phyloP scores from a whole-genome alignment of 2,888 invertebrate species.

The Brachyopa scutellaris region DNA sequence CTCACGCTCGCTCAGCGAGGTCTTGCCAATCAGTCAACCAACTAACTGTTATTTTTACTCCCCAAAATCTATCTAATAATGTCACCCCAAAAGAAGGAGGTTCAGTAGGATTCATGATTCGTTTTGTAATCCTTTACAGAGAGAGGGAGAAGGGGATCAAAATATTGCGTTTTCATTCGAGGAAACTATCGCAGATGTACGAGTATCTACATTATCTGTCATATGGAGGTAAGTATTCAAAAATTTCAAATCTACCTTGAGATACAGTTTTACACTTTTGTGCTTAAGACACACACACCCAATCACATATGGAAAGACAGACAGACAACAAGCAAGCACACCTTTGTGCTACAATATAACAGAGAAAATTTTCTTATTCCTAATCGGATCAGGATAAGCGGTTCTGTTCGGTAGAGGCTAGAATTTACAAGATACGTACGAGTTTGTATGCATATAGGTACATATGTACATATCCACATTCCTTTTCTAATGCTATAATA shows the following conservation, averaged over 20 bases:
- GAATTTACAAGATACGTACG: too few species aligned
- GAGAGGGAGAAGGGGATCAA: too few species aligned
- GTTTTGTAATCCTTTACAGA: slow-evolving; percentile 43
- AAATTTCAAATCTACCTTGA: slow-evolving; percentile 53
- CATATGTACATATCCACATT: too few species aligned
- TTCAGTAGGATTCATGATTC: slow-evolving; percentile 21
- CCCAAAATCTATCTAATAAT: slow-evolving; percentile 55
- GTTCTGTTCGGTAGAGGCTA: slow-evolving; percentile 38
- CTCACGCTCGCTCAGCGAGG: too few species aligned
- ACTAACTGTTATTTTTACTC: slow-evolving; percentile 60
- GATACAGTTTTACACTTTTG: slow-evolving; percentile 23
- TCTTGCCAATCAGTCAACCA: slow-evolving; percentile 53
- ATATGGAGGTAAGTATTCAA: slow-evolving; percentile 26
- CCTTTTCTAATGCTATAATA: slow-evolving; percentile 23
- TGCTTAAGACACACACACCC: neutral
- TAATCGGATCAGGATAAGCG: slow-evolving; percentile 75
- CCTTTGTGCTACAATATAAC: slow-evolving; percentile 32
- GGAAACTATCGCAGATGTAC: slow-evolving; percentile 52
- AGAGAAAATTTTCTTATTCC: slow-evolving; percentile 65
- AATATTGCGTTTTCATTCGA: slow-evolving; percentile 53
- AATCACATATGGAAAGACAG: slow-evolving; percentile 32
- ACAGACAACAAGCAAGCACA: slow-evolving; percentile 33
- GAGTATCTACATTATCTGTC: neutral
- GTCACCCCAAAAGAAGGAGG: slow-evolving; percentile 41
- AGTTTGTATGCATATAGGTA: slow-evolving; percentile 32